Evolutionary conservation across 2,888 invertebrate species (phyloP).

Genomic region (Heliconius charithonia): DNA sequence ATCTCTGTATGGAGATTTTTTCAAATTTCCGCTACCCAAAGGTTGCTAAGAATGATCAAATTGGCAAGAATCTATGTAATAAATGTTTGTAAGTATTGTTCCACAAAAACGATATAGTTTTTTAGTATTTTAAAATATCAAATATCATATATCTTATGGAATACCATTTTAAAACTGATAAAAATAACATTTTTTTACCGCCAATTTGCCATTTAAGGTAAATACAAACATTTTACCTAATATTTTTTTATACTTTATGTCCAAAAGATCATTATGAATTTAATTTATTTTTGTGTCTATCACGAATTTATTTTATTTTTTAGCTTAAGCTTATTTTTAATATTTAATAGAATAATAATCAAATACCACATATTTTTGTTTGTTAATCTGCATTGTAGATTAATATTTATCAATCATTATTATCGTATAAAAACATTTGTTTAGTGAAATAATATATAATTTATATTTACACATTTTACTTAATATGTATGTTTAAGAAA

Average conservation of each 20-base stretch:
- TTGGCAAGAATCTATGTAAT: not conserved
- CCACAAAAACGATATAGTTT: not conserved
- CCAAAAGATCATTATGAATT: not conserved
- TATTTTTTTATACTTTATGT: too few relatives aligned
- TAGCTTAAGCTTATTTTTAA: not conserved
- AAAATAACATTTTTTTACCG: not conserved
- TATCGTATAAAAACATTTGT: not conserved
- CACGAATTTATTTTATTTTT: not conserved
- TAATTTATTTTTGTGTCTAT: not conserved
- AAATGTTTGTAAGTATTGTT: not conserved
- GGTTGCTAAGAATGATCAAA: not conserved
- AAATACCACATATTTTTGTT: not conserved
- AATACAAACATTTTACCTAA: not conserved
- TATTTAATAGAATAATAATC: not conserved
- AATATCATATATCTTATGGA: not conserved
- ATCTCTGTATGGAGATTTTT: too few relatives aligned
- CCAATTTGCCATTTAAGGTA: not conserved
- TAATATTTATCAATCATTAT: not conserved
- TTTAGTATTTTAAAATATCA: not conserved
- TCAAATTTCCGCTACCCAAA: not conserved
- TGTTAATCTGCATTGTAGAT: not conserved
- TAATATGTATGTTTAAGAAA: not conserved
- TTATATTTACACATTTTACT: not conserved
- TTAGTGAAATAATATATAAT: constrained; percentile 7
- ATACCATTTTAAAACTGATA: not conserved